phyloP scores from a whole-genome alignment of 92 coral and sea anemone species.

The Bergia sp. region DNA sequence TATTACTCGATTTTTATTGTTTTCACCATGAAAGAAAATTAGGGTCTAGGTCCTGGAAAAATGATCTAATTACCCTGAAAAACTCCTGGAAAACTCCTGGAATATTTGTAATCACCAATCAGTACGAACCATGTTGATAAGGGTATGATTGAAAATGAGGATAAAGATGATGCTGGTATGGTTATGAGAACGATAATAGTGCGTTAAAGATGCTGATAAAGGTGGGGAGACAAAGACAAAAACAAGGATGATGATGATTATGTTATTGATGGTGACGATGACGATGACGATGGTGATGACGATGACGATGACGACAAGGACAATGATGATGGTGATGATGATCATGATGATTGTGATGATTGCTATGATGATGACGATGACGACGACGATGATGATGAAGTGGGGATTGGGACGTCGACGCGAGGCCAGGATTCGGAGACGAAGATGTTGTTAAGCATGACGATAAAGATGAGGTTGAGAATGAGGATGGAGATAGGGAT shows the following conservation, averaged over 20 bases:
- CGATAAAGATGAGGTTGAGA: neutral
- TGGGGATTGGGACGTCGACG: too few species aligned
- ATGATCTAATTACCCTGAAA: too few species aligned
- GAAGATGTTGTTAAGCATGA: neutral
- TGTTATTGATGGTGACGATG: conserved; percentile 52
- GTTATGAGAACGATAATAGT: neutral
- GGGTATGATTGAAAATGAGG: neutral
- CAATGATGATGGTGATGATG: conserved; percentile 45
- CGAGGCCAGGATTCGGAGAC: neutral
- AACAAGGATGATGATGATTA: conserved; percentile 38
- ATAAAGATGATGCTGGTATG: conserved; percentile 18
- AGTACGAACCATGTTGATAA: too few species aligned
- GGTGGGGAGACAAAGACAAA: neutral
- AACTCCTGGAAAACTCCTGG: too few species aligned
- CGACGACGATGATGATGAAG: conserved; percentile 62
- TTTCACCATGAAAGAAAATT: too few species aligned
- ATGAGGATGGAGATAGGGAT: neutral
- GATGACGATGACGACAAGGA: conserved; percentile 10
- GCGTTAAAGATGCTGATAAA: neutral
- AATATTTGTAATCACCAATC: too few species aligned
- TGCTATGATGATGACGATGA: conserved; percentile 52
- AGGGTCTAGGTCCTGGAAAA: too few species aligned
- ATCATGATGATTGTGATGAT: conserved; percentile 45
- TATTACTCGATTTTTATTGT: too few species aligned
- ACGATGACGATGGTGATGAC: conserved; percentile 59